Base-by-base conservation (phyloP, 2,113 vertebrate species). In the Halcyon malimbica region DNA sequence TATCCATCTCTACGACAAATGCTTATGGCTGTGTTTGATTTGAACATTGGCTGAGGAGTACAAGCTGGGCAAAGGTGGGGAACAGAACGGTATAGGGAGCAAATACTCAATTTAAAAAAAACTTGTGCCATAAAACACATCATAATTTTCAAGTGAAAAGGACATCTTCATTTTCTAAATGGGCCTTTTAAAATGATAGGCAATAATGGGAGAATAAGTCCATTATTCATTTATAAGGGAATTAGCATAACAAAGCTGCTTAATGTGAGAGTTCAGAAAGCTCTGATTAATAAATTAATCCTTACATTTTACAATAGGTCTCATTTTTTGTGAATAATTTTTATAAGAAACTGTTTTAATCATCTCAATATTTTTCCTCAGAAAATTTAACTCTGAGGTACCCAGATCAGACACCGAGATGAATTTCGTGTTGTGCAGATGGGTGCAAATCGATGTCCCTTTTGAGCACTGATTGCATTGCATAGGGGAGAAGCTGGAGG, bases 231-330 rank as follows among this genome's bases (percentile, higher is more conserved):
- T 97, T 98, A 97, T 96, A 97, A 96, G 89, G 79, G 82, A 97
- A 98, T 98, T 98, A 98, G 95, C 97, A 98, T 98, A 98, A 98
- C 97, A 98, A 98, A 98, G 95, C 95, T 83, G 33, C 94, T 96
- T 98, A 98, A 97, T 96, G 89, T 96, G 94, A 98, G 94, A 97
- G 96, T 97, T 98, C 96, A 97, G 89, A 98, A 97, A 97, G 94
- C 97, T 97, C 96, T 98, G 97, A 98, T 98, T 98, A 98, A 97
- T 97, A 97, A 95, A 98, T 97, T 98, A 98, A 97, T 98, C 91
- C 83, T 96, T 96, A 97, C 92, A 97, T 97, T 98, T 98, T 97
- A 97, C 92, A 97, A 88, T 96, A 94, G 79, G 46, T 89, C 94
- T 97, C 91, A 86, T 64, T 97, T 97, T 95, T 96, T 94, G 33